Evolutionary conservation across 2,888 invertebrate species (phyloP), one percentile per base, ranked within the genome.

Genomic region (Drosophila kambysellisi): DNA sequence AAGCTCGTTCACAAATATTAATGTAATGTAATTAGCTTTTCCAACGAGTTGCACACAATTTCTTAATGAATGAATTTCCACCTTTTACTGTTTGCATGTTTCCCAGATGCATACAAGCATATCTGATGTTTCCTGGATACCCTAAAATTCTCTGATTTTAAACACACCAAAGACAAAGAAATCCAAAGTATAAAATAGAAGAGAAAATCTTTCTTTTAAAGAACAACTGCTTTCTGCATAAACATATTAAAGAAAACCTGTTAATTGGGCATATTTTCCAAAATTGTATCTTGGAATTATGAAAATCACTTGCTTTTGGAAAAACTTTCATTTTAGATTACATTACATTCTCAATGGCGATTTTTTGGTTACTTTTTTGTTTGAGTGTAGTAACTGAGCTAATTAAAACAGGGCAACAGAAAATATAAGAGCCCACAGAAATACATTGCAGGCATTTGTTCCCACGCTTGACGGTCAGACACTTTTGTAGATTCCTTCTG

Each of bases 1-100:
- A 35, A 52, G 56, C 63, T 70, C 29, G 48, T 70, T 72, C 63
- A 54, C 67, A 48, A 63, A 62, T 70, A 80, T 79, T 59, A 70
- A 46, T 30, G 20, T 46, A 15, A 43, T 52, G 30, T 50, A 76
- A 77, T 77, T 76, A 67, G 48, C 39, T 70, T 52, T 46, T 11
- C 32, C 65, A 62, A 48, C 41, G 12, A 52, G 17, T 63, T 32
- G 64, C 70, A 60, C n/a, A 56, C 53, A 54, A 61, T 65, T 56
- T 37, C 17, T 29, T 51, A 54, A 43, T 56, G 39, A 51, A 32
- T 46, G 9, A 4, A 12, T 46, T 15, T 35, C 35, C 41, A 41
- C 46, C 4, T 46, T 15, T 25, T 46, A 15, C 46, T 46, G 4
- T 46, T 20, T 25, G 15, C 46, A 25, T 46, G 15, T 25, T 25